Percentiles rank a stretch among this genome's conserved stretches.
phyloP scores from a whole-genome alignment of 2,888 invertebrate genomes.

The Oscheius sp. region DNA sequence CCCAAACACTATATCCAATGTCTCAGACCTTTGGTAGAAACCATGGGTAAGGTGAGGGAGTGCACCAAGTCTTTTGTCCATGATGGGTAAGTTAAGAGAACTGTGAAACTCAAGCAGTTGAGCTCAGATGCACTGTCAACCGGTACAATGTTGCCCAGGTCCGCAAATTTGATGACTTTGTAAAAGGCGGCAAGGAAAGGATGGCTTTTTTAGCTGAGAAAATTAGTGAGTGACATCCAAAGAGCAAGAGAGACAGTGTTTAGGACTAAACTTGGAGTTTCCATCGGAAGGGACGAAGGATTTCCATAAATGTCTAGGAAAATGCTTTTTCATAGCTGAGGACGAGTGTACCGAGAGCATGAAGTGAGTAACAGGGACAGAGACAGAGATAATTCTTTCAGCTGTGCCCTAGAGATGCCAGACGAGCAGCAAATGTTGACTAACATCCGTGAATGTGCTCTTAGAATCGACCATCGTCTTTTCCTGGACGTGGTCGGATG shows the following conservation, averaged over 20 bases:
- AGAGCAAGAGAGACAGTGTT: neutral
- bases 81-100: conserved; percentile 6
- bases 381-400: neutral
- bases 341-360: conserved; percentile 4
- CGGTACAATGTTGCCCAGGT: conserved; percentile 5
- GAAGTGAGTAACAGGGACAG: neutral
- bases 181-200: conserved; percentile 1
- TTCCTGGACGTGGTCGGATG: neutral
- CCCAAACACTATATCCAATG: neutral
- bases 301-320: neutral
- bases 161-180: neutral
- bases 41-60: conserved; percentile 2
- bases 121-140: conserved; percentile 22
- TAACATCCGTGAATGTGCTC: conserved; percentile 6
- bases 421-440: conserved; percentile 7
- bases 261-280: neutral
- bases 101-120: neutral
- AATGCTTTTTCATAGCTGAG: conserved; percentile 15
- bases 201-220: conserved; percentile 1
- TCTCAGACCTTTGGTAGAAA: neutral
- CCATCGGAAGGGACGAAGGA: neutral
- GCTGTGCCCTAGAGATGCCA: conserved; percentile 23
- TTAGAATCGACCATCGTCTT: neutral
- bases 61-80: conserved; percentile 8
- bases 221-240: neutral